Evolutionary conservation across 1,140 invertebrate genomes (phyloP), one percentile per base, ranked within the genome.

Genomic region (Amyelois transitella): DNA sequence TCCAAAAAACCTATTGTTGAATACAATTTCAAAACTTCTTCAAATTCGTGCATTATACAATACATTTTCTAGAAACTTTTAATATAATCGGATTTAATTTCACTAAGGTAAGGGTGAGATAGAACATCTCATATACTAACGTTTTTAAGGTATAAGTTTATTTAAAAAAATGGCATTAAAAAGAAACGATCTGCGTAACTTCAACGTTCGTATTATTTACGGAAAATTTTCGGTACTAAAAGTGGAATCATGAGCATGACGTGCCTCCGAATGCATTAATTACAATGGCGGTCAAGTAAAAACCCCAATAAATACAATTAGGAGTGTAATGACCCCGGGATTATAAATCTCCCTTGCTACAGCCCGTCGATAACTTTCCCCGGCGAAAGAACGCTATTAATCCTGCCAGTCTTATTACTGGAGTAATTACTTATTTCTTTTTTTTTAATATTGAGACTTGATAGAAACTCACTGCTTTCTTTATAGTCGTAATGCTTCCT

Each of bases 301-400:
- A 72, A 62, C 60, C 63, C 45, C 66, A 66, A 66, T 73, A 69
- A 74, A 78, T 70, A 77, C 75, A 72, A 81, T 81, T 78, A 75
- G 62, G 64, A 63, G 56, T 59, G 69, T 81, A 79, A 81, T 74
- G 75, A 69, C 60, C 67, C 66, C 53, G 56, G 53, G 65, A 72
- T 69, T 69, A 75, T 81, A 78, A 81, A 81, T 79, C 69, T 72
- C 56, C 32, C 56, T 22, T 54, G 58, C 53, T 55, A 55, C 61
- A 52, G 64, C 57, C 51, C 53, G 64, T 66, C 73, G 64, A 78
- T 74, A 60, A 21, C 58, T 45, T 49, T 58, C 47, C 48, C 21
- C 25, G 49, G 60, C 28, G 58, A 45, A 60, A 45, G 38, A 43
- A 25, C 47, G n/a, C 54, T 60, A 61, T 63, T 72, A 64, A 66